These are phyloP conservation scores for Ypsolopha sequella DNA, from an alignment of 2,888 invertebrate species.

Conservation along the genomic window DNA sequence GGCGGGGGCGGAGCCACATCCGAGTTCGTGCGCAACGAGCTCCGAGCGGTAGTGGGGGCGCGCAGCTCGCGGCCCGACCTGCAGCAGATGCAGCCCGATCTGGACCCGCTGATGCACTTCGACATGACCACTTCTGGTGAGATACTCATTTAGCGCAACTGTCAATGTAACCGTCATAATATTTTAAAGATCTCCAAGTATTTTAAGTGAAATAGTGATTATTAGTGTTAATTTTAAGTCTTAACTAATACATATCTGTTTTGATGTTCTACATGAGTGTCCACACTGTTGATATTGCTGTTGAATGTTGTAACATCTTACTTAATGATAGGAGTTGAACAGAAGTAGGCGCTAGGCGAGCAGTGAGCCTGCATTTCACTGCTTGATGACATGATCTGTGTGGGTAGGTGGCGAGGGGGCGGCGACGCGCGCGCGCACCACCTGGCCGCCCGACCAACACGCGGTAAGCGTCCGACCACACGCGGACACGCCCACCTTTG, in stretches of 20 bases:
- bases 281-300: too few species aligned
- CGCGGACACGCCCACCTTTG: constrained; percentile 9
- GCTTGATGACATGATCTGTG: constrained; percentile 28
- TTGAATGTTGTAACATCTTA: too few species aligned
- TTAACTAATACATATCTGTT: too few species aligned
- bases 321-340: background rate
- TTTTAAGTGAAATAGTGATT: too few species aligned
- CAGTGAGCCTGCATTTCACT: background rate
- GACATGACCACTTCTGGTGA: constrained; percentile 76
- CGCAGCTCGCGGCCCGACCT: constrained; percentile 73
- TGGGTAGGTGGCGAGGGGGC: constrained; percentile 64
- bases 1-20: constrained; percentile 73
- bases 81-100: constrained; percentile 72
- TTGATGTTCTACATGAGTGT: too few species aligned
- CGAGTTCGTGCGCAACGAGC: constrained; percentile 92
- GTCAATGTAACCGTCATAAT: too few species aligned
- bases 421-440: constrained; percentile 48
- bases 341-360: background rate
- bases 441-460: constrained; percentile 46
- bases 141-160: constrained; percentile 9
- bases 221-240: too few species aligned
- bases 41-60: constrained; percentile 89
- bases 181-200: too few species aligned
- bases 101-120: constrained; percentile 78
- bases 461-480: constrained; percentile 59